phyloP scores from a whole-genome alignment of 2,113 vertebrate species.

The Shinisaurus crocodilurus region DNA sequence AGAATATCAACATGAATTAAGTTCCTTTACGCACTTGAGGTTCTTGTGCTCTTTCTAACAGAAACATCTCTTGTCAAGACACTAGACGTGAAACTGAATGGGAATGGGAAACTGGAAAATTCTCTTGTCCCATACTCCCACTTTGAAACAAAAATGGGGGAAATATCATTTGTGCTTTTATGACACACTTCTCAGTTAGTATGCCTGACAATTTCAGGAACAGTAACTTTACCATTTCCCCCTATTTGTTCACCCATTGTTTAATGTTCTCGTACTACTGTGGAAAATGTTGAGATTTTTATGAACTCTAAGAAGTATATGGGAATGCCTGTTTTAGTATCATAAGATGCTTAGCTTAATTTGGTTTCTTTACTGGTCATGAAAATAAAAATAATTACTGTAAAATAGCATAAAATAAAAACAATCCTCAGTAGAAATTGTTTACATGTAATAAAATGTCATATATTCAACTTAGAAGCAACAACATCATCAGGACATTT shows the following conservation, averaged over 20 bases:
- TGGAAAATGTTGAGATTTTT: constrained; percentile 1
- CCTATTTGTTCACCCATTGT: not conserved
- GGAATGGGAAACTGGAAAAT: not conserved
- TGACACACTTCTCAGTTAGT: not conserved
- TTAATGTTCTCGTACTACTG: not conserved
- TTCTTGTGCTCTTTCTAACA: not conserved
- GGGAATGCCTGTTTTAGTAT: not conserved
- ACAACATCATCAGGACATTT: not conserved
- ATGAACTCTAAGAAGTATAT: not conserved
- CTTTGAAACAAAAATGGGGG: not conserved
- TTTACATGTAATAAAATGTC: not conserved
- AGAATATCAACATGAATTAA: not conserved
- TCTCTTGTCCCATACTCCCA: not conserved
- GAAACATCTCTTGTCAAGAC: not conserved
- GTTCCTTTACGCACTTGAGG: constrained; percentile 17
- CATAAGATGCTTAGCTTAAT: not conserved
- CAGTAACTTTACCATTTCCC: not conserved
- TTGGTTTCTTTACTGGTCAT: not conserved
- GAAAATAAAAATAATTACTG: not conserved
- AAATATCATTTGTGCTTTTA: not conserved
- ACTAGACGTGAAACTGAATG: not conserved
- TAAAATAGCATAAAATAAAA: not conserved
- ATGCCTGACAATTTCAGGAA: not conserved
- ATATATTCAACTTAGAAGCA: not conserved
- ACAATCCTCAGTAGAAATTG: not conserved